Evolutionary conservation across 1,140 invertebrate species (phyloP).

Genomic region (Drosophila pallidifrons): DNA sequence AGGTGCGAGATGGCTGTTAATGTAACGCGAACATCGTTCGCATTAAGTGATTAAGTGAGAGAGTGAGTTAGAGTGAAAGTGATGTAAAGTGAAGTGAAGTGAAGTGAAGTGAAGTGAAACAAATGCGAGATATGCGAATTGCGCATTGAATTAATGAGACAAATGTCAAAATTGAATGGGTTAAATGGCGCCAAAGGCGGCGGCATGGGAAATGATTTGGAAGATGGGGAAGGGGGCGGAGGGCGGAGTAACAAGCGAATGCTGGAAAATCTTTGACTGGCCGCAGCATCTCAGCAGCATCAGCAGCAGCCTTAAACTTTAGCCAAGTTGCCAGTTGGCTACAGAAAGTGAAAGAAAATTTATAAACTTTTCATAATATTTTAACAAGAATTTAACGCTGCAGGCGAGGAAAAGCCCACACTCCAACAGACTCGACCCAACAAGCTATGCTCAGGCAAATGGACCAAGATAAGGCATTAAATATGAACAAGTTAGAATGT

Average conservation of each 20-base stretch:
- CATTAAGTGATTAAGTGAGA: constrained; percentile 44
- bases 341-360: constrained; percentile 40
- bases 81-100: constrained; percentile 5
- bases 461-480: constrained; percentile 69
- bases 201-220: too few species aligned
- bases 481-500: constrained; percentile 44
- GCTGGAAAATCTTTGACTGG: constrained; percentile 22
- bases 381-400: constrained; percentile 77
- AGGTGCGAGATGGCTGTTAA: constrained; percentile 54
- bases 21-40: constrained; percentile 31
- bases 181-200: constrained; percentile 31
- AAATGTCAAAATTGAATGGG: constrained; percentile 51
- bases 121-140: constrained; percentile 44
- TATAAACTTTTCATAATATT: constrained; percentile 69
- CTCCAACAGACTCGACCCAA: background rate
- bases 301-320: constrained; percentile 44
- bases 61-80: background rate
- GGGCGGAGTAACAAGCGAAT: background rate
- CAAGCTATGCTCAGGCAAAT: constrained; percentile 4
- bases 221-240: background rate
- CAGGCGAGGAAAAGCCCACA: constrained; percentile 59
- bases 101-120: constrained; percentile 42
- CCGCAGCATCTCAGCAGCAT: constrained; percentile 4
- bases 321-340: constrained; percentile 8
- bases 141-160: constrained; percentile 41